These are phyloP conservation scores for Struthidea cinerea DNA, from an alignment of 2,113 vertebrate genomes.

Conservation along the genomic window DNA sequence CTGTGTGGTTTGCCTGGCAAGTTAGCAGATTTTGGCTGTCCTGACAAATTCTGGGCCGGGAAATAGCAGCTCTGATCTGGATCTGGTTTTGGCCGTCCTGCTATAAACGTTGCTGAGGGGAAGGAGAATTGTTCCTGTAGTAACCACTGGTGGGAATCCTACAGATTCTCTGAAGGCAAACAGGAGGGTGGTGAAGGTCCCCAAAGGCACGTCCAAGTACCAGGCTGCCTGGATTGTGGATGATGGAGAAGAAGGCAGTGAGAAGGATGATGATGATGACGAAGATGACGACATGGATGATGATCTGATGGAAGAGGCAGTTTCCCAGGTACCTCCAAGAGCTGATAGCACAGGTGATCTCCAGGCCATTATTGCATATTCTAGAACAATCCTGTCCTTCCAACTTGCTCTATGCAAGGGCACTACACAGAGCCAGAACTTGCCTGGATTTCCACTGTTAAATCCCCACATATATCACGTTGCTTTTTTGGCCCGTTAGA, in stretches of 20 bases:
- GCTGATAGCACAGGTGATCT: not conserved
- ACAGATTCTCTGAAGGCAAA: slow-evolving; percentile 76
- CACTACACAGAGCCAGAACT: not conserved
- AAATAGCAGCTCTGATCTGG: not conserved
- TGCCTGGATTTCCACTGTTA: not conserved
- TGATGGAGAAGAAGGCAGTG: slow-evolving; percentile 66
- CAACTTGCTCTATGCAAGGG: not conserved
- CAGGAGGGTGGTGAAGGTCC: slow-evolving; percentile 81
- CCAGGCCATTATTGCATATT: fast-evolving
- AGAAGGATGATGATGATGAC: slow-evolving; percentile 66
- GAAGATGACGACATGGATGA: slow-evolving; percentile 65
- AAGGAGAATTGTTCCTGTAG: not conserved
- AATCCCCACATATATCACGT: fast-evolving
- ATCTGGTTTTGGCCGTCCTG: not conserved
- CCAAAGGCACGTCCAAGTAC: slow-evolving; percentile 93
- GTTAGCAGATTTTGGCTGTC: not conserved
- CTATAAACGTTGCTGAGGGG: not conserved
- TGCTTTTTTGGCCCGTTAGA: not conserved
- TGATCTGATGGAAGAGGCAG: slow-evolving; percentile 71
- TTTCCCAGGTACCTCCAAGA: slow-evolving; percentile 74
- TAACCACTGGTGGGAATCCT: not conserved
- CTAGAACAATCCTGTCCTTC: not conserved
- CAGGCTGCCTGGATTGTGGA: slow-evolving; percentile 95
- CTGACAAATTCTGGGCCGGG: not conserved
- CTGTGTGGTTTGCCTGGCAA: not conserved